phyloP scores from a whole-genome alignment of 2,888 invertebrate genomes.

The Sarcophaga carnaria region DNA sequence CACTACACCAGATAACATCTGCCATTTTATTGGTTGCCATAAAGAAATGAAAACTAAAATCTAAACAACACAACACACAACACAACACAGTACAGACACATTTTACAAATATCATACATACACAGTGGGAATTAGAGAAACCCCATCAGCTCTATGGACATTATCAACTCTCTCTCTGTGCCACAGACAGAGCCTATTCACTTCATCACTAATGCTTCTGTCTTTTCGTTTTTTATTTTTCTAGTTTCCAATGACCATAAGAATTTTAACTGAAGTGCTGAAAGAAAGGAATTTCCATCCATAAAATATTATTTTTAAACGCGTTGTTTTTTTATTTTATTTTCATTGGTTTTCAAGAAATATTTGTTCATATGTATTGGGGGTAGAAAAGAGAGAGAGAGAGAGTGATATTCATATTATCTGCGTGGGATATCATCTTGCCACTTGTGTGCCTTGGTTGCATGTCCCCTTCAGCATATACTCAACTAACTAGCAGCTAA shows the following conservation, averaged over 20 bases:
- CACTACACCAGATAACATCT: constrained; percentile 64
- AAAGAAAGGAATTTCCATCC: constrained; percentile 45
- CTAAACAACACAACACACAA: constrained; percentile 27
- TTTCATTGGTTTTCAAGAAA: constrained; percentile 12
- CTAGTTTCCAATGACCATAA: not conserved
- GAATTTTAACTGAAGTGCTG: constrained; percentile 4
- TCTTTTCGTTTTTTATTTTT: not conserved
- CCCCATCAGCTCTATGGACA: constrained; percentile 39
- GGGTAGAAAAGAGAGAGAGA: too few species aligned
- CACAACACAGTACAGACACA: constrained; percentile 20
- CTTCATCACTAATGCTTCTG: not conserved
- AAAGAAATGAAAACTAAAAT: constrained; percentile 21
- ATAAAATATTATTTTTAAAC: constrained; percentile 49
- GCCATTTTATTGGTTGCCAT: constrained; percentile 53
- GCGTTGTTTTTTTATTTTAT: constrained; percentile 43
- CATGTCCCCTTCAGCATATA: too few species aligned
- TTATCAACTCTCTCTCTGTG: constrained; percentile 18
- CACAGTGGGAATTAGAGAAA: constrained; percentile 43
- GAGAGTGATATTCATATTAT: too few species aligned
- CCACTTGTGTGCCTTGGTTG: too few species aligned
- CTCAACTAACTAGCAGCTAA: too few species aligned
- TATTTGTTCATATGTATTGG: too few species aligned
- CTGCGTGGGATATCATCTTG: too few species aligned
- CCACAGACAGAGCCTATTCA: not conserved
- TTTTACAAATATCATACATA: constrained; percentile 27